These are phyloP conservation scores for Epizoanthus rinbou DNA, from an alignment of 92 coral and sea anemone genomes.

Conservation along the genomic window DNA sequence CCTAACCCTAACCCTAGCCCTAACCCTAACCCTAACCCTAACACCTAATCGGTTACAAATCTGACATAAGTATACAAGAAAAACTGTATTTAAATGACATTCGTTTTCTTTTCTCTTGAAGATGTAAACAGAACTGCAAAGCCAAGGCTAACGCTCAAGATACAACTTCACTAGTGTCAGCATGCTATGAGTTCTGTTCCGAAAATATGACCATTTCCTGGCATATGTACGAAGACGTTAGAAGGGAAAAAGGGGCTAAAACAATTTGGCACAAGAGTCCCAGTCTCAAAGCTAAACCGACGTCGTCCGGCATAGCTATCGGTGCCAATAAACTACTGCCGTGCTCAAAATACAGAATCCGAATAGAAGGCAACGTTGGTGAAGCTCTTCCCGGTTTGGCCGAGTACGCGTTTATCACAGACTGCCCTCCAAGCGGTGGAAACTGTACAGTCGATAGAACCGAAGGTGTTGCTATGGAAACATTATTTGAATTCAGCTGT, in stretches of 20 bases:
- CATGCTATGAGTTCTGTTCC: constrained; percentile 24
- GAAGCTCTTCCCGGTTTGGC: constrained; percentile 24
- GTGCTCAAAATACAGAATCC: constrained; percentile 36
- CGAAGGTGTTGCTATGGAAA: constrained; percentile 70
- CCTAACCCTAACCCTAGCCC: no score
- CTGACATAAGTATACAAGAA: no score
- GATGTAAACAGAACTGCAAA: constrained; percentile 32
- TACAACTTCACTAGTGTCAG: constrained; percentile 10
- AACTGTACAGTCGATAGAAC: constrained; percentile 63
- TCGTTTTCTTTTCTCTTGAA: not conserved
- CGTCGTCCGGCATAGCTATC: constrained; percentile 33
- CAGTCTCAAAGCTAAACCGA: constrained; percentile 13
- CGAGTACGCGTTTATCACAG: constrained; percentile 53
- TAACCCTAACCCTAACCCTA: no score
- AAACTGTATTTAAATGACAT: not conserved
- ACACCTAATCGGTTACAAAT: no score
- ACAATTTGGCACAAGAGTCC: constrained; percentile 24
- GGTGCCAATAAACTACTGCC: constrained; percentile 24
- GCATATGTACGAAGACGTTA: constrained; percentile 35
- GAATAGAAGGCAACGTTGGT: constrained; percentile 41
- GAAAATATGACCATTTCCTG: constrained; percentile 24
- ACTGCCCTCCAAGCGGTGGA: constrained; percentile 81
- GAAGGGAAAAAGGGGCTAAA: constrained; percentile 8
- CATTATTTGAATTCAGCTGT: constrained; percentile 78
- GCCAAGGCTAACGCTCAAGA: constrained; percentile 32